Percentiles rank a stretch among this genome's conserved stretches.
Evolutionary conservation across 2,113 vertebrate genomes (phyloP).

Genomic region (Mustela lutreola): DNA sequence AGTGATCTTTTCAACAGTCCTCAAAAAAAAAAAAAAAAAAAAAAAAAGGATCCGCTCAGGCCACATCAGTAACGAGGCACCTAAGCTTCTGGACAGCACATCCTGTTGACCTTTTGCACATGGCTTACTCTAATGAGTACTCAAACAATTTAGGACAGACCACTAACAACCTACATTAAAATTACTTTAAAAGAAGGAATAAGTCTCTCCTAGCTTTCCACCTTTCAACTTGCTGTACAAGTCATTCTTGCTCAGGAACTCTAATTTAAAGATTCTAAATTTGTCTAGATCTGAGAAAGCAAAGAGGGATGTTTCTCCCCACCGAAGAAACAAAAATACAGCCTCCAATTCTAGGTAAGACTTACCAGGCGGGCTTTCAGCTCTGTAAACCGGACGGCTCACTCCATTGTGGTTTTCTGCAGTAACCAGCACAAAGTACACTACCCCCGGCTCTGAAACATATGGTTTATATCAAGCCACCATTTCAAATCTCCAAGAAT

Average conservation of each 20-base stretch:
- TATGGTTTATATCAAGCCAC: constrained; percentile 84
- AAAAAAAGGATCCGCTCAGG: neutral
- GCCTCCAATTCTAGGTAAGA: neutral
- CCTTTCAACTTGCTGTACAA: neutral
- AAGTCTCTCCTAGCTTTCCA: neutral
- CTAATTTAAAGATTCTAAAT: neutral
- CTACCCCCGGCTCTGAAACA: constrained; percentile 87
- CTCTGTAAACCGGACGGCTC: constrained; percentile 86
- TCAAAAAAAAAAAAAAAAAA: neutral
- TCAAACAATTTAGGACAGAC: neutral
- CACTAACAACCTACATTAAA: neutral
- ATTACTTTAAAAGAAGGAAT: neutral
- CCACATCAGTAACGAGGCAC: neutral
- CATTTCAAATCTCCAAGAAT: constrained; percentile 76
- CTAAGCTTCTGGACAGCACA: neutral
- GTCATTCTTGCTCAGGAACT: neutral
- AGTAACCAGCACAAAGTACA: constrained; percentile 88
- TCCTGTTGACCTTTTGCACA: neutral
- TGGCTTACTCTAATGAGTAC: neutral
- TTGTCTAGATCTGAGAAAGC: neutral
- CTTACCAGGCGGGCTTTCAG: constrained; percentile 83
- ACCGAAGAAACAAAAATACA: neutral
- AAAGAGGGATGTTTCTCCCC: neutral
- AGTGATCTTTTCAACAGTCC: neutral
- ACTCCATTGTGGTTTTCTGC: constrained; percentile 86